Base-by-base conservation (phyloP, 2,797 vertebrate genomes). In the Sebastes wilsoni region DNA sequence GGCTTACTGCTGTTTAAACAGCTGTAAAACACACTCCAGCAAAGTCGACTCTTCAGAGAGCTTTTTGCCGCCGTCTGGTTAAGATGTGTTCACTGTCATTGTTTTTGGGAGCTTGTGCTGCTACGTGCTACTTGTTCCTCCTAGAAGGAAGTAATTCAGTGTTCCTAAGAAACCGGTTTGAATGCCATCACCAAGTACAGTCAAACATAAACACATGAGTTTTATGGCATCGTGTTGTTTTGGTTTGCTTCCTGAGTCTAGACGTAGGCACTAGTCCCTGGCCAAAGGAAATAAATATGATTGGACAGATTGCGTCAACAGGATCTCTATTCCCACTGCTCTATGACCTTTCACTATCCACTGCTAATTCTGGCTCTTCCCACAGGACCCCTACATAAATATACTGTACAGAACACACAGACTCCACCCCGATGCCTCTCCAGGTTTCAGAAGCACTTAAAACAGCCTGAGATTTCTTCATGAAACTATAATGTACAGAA, bases 341-440 rank as follows among this genome's bases (percentile, higher is more conserved):
- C 88, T 80, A 8, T 94, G 94, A 94, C 94, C 94, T 96, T 95
- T 95, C 86, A 79, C 74, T 85, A 86, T 86, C 90, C 86, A 89
- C 78, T 75, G 90, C 94, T 96, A 96, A 95, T 94, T 96, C 84
- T 93, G 93, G 81, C 91, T 90, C 81, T 92, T 95, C 95, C 93
- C 94, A 93, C 77, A 87, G 91, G 91, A 88, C 76, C 87, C 81
- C 61, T 80, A 85, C 83, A 91, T 80, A 93, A 93, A 93, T 90
- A 86, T 84, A 91, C 91, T 88, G 82, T 85, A 83, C 84, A 76
- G 80, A 60, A 90, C 64, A 83, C 83, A 85, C 80, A 78, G 79
- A 71, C 77, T 62, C 82, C 71, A 79, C 75, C 54, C 66, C 59
- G 80, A 75, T 88, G 68, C 42, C 76, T 70, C 36, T 75, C 66